These are phyloP conservation scores for Salpingus planirostris DNA, from an alignment of 2,888 invertebrate genomes.

Conservation along the genomic window DNA sequence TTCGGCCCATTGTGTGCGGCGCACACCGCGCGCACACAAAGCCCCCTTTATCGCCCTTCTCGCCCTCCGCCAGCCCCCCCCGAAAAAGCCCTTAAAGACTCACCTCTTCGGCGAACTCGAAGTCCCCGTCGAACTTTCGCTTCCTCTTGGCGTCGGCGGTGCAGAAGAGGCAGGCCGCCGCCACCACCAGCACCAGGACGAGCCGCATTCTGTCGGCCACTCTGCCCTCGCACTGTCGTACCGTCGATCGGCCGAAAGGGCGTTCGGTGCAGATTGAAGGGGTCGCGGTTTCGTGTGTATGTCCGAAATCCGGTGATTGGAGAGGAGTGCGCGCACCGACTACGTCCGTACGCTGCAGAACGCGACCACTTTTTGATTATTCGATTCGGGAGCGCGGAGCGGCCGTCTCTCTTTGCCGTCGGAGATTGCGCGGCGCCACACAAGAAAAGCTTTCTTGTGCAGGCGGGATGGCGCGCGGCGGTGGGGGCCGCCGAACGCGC, in stretches of 20 bases:
- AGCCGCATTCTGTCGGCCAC: constrained; percentile 34
- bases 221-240: neutral
- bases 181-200: constrained; percentile 41
- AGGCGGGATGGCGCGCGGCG: constrained; percentile 6
- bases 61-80: too few species aligned
- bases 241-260: too few species aligned
- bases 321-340: neutral
- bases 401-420: constrained; percentile 23
- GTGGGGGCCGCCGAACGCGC: constrained; percentile 2
- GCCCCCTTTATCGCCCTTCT: too few species aligned
- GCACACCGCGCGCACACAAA: too few species aligned
- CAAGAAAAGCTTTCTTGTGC: constrained; percentile 25
- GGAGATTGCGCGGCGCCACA: constrained; percentile 33
- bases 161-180: constrained; percentile 37
- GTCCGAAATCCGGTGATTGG: neutral
- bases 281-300: neutral
- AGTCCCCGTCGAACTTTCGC: constrained; percentile 68
- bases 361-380: constrained; percentile 36
- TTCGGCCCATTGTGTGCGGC: constrained; percentile 9
- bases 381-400: constrained; percentile 23
- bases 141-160: constrained; percentile 49
- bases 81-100: too few species aligned
- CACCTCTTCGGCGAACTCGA: constrained; percentile 74
- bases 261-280: constrained; percentile 1
- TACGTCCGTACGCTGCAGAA: neutral